Base-by-base conservation (phyloP, 2,797 vertebrate species). In the Coracias cyanogaster region DNA sequence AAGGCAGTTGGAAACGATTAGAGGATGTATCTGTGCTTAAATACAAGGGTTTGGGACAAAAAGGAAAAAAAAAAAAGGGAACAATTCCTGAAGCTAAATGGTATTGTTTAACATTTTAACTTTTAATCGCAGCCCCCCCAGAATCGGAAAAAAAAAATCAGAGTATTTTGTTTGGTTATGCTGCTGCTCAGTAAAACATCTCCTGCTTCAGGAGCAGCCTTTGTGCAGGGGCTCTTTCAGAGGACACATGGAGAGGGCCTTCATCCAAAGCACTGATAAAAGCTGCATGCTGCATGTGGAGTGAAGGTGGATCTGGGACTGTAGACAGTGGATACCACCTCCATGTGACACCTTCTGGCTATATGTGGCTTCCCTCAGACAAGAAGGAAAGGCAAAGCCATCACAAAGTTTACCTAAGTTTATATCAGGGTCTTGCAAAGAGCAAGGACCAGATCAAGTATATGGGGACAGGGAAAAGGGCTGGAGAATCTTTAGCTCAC, bases 221-320 rank as follows among this genome's bases (percentile, higher is more conserved):
- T 45, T 51, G 10, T 33, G 54, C 33, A 33, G 18, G 18, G 5
- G 6, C 21, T 55, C 29, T 54, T 65, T 86, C 58, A 62, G 43
- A n/a, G 29, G 16, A 3, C 8, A 8, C 17, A 3, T 43, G 29
- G 55, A 43, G 21, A 69, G 4, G 18, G 2, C 3, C 13, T 4
- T 71, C 25, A 69, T 3, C 22, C 52, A 62, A 77, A 86, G 8
- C 5, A 16, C 15, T 49, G 35, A 10, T 29, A 41, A 77, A 64
- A 37, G 9, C 7, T 55, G 5, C 11, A 2, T 17, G 7, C 3
- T 54, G 5, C 6, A 2, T 10, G 19, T 6, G n/a, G 9, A 39
- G 9, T 7, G 37, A 49, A 35, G 41, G n/a, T 24, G 16, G 51
- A 25, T 49, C 20, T 35, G 31, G 28, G 18, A 61, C 39, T 11